Base-by-base conservation (phyloP, 2,888 invertebrate species). In the Orgyia antiqua region DNA sequence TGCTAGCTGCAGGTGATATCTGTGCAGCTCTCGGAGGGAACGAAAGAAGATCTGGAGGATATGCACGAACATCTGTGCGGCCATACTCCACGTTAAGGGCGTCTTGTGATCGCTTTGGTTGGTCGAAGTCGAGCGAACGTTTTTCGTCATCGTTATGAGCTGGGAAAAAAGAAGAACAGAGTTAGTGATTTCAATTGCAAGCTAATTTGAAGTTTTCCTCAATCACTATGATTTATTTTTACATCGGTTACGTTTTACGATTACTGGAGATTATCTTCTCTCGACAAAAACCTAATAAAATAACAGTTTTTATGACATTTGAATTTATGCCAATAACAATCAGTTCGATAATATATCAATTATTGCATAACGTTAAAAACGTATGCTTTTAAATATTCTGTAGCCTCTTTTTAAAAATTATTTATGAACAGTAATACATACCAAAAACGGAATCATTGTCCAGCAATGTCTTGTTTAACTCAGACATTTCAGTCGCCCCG, bases 1-100 rank as follows among this genome's bases (percentile, higher is more conserved):
- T 93, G 60, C 93, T 94, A 6, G 93, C 94, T 35, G 94, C 93
- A 5, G 93, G 93, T 1, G 93, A 93, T 31, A 92, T 90, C 58
- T 92, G 93, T 0, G 89, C 87, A 27, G 89, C 90, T 47, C 91
- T 88, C 0, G 91, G 88, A 2, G 93, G 92, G 68, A 95, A 95
- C 1, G 95, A 91, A 39, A 95, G 80, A 6, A 95, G 84, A 66
- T 95, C 95, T 0, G 95, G 95, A 11, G 94, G 94, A 64, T 94
- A 90, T 11, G 92, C 90, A 8, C 90, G 80, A 37, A 87, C 88
- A 31, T 79, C 79, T 12, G 87, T 87, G 24, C 89, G 88, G n/a
- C 87, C 87, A 25, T 88, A 73, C 69, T 87, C 87, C 29, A 79
- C 62, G 60, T 89, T 82, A 46, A 89, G 70, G 30, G 86, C 79